Conservation (phyloP, 2,113 vertebrate species). For the Nansenia antarctica region DNA sequence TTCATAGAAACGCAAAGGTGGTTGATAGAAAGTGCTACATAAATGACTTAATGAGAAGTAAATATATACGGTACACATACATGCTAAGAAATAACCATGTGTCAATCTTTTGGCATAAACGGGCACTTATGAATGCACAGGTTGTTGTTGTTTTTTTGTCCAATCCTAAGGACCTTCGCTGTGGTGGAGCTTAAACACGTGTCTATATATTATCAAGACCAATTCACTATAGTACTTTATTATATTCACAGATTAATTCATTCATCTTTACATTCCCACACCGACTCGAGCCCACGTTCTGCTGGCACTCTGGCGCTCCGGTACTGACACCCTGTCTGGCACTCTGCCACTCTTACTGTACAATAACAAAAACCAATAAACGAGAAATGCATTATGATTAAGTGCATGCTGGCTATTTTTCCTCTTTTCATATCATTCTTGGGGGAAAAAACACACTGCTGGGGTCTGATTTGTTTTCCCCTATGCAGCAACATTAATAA, state of each 20-base stretch:
- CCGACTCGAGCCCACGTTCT: too few relatives aligned
- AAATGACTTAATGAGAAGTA: too few relatives aligned
- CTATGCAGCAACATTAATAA: constrained; percentile 42
- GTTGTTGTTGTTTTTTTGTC: neutral
- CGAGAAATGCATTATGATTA: neutral
- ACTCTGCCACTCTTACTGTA: neutral
- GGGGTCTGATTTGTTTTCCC: constrained; percentile 47
- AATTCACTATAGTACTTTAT: constrained; percentile 6
- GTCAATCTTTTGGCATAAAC: neutral
- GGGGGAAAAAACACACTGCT: constrained; percentile 10
- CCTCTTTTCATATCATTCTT: neutral
- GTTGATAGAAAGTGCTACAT: too few relatives aligned
- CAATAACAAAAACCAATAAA: constrained; percentile 17
- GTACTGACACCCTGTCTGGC: constrained; percentile 24
- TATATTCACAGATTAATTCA: constrained; percentile 28
- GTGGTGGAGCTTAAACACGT: neutral
- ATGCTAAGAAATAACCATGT: too few relatives aligned
- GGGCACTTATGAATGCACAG: neutral
- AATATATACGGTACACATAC: too few relatives aligned
- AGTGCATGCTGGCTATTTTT: constrained; percentile 6
- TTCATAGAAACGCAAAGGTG: too few relatives aligned
- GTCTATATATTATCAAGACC: constrained; percentile 6
- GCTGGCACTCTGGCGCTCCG: too few relatives aligned
- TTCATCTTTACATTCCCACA: constrained; percentile 10
- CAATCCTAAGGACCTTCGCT: neutral